These are phyloP conservation scores for Oophaga pumilio DNA, from an alignment of 2,113 vertebrate species.

Conservation along the genomic window DNA sequence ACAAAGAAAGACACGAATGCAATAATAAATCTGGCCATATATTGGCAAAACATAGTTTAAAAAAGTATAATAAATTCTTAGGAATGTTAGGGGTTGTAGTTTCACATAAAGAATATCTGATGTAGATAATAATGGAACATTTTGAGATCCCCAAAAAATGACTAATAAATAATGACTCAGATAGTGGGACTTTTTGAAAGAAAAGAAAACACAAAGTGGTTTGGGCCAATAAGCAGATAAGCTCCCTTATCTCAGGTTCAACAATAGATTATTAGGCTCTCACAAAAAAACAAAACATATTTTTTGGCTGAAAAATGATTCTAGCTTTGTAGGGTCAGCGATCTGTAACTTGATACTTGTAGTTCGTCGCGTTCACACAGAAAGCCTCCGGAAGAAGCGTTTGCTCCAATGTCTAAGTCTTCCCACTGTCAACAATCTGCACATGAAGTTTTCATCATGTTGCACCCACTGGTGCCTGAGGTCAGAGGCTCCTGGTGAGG, in stretches of 20 bases:
- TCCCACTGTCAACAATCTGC: conserved; percentile 28
- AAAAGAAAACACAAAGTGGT: background rate
- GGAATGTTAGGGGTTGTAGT: no score
- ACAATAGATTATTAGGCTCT: background rate
- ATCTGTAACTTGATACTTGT: conserved; percentile 25
- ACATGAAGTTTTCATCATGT: conserved; percentile 42
- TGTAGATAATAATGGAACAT: no score
- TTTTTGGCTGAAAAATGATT: background rate
- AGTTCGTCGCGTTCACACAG: conserved; percentile 15
- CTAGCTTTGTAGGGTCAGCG: background rate
- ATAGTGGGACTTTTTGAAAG: no score
- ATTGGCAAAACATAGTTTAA: no score
- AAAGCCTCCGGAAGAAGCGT: background rate
- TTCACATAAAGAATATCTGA: no score
- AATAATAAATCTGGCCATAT: no score
- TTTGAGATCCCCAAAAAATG: no score
- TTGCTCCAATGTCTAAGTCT: conserved; percentile 7
- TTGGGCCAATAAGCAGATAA: background rate
- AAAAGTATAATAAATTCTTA: no score
- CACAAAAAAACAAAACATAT: background rate
- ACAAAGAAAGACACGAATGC: no score
- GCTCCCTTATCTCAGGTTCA: background rate
- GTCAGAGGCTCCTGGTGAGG: conserved; percentile 16
- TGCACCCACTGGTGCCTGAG: background rate
- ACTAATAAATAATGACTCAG: no score